phyloP scores from a whole-genome alignment of 2,113 vertebrate genomes.

The Rutilus rutilus region DNA sequence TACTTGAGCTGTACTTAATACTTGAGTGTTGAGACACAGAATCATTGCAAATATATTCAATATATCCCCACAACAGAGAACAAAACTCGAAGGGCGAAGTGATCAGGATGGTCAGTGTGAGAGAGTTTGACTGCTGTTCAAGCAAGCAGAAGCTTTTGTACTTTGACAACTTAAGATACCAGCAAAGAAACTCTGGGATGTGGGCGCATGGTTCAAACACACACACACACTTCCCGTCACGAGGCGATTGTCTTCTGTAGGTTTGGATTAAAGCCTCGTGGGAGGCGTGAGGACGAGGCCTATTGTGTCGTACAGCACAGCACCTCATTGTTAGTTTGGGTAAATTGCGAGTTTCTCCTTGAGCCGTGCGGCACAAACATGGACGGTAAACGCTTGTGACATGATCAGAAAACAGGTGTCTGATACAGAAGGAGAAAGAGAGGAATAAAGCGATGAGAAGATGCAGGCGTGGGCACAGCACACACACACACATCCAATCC shows the following conservation, averaged over 20 bases:
- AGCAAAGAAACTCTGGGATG: not conserved
- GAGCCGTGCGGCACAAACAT: constrained; percentile 13
- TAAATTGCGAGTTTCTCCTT: constrained; percentile 6
- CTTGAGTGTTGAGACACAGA: not conserved
- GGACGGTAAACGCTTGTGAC: constrained; percentile 26
- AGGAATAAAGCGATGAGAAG: not conserved
- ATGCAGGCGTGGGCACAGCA: constrained; percentile 48
- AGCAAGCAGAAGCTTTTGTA: not conserved
- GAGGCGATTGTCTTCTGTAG: not conserved
- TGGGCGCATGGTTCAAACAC: not conserved
- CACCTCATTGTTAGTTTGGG: not conserved
- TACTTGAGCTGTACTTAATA: too few relatives aligned
- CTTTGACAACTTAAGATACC: not conserved
- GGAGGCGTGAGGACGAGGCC: not conserved
- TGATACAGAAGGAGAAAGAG: not conserved
- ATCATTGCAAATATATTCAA: too few relatives aligned
- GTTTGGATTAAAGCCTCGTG: constrained; percentile 27
- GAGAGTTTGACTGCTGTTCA: not conserved
- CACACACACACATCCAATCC: constrained; percentile 45
- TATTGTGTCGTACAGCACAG: not conserved
- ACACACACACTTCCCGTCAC: constrained; percentile 8
- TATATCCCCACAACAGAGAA: not conserved
- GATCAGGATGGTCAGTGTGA: not conserved
- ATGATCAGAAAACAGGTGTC: constrained; percentile 23
- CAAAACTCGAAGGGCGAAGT: not conserved